Base-by-base conservation (phyloP, 2,113 vertebrate species). In the Coptodon rendalli region DNA sequence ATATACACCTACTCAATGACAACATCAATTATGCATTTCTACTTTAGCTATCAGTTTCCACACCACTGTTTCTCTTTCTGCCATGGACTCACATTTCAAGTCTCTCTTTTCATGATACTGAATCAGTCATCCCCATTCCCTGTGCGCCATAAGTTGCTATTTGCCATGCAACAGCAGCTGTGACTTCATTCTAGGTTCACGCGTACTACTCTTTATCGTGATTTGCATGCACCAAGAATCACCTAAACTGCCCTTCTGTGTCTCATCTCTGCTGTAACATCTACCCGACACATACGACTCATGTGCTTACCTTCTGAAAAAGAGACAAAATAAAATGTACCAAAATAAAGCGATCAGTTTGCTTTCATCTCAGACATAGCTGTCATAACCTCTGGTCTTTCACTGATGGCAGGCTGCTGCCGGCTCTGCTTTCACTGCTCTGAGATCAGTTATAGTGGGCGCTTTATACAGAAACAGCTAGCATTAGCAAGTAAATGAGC, bases 31-130 rank as follows among this genome's bases (percentile, higher is more conserved):
- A 93, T 91, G 87, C 79, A 95, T 93, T 45, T 84, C 82, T 81
- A 83, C 92, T 88, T 84, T 5, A 43, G 82, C 66, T 73, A 71
- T 83, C 85, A 87, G 48, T 53, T 86, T 56, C 29, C 66, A 27
- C 59, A 56, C 36, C 5, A 16, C 71, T 50, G 59, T 86, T 22
- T 63, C 57, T 63, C 40, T 63, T 6, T 50, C 89, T 87, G 48
- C 86, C 88, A 40, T 90, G 11, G 24, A 81, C 89, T 93, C 90
- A 93, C 84, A 86, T 90, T 93, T 88, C 82, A 90, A 63, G 63
- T 61, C 82, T 68, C 68, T 3, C 68, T 48, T 81, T 54, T 50
- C 80, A 43, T 57, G 82, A 71, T 38, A 31, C 48, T 68, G 45
- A 34, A 22, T 53, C 34, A 57, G 79, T 40, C 4, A 45, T 43